phyloP scores from a whole-genome alignment of 2,888 invertebrate genomes.

The Pocota personata region DNA sequence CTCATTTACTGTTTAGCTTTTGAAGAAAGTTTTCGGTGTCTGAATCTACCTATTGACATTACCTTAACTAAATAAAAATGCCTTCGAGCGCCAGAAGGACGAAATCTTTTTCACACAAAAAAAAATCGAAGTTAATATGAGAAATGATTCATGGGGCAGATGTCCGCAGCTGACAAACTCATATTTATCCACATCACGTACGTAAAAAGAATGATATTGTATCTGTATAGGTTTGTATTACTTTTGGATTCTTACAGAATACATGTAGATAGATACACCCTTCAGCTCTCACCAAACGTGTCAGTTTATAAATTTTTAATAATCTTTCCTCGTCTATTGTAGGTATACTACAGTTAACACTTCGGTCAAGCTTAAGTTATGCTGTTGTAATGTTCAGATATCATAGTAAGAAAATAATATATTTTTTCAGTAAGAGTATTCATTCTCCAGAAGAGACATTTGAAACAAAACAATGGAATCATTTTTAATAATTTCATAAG shows the following conservation, averaged over 20 bases:
- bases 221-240: neutral
- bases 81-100: neutral
- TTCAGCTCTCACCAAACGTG: conserved; percentile 22
- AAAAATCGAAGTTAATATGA: conserved; percentile 11
- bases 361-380: neutral
- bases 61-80: neutral
- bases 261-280: neutral
- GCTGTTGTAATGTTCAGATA: neutral
- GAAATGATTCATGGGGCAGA: conserved; percentile 44
- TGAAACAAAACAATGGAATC: no score
- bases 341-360: neutral
- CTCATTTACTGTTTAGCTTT: conserved; percentile 12
- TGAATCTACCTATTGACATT: neutral
- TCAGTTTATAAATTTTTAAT: conserved; percentile 46
- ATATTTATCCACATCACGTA: conserved; percentile 58
- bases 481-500: no score
- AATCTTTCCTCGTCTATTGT: neutral
- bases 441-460: no score
- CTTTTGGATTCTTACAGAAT: neutral
- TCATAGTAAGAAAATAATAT: neutral
- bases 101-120: neutral
- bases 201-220: conserved; percentile 36
- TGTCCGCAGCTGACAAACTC: conserved; percentile 47
- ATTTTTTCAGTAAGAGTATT: no score
- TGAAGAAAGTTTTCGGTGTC: neutral